Percentiles rank a stretch among this genome's conserved stretches.
These are phyloP conservation scores for Chorisops tibialis DNA, from an alignment of 2,888 invertebrate species.

Conservation along the genomic window DNA sequence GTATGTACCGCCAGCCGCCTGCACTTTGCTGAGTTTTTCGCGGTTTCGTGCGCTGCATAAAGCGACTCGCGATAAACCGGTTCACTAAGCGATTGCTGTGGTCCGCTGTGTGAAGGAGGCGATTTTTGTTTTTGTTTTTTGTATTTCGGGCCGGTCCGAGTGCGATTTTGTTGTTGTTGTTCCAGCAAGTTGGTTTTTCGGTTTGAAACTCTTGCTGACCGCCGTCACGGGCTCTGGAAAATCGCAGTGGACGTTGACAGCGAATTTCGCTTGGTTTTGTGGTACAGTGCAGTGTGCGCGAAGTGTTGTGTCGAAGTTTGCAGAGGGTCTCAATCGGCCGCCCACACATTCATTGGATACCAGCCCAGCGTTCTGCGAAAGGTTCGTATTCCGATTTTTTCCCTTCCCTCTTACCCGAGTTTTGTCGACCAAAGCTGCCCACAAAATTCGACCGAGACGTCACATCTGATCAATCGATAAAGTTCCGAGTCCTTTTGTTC, in stretches of 20 bases:
- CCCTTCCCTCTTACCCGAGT: no score
- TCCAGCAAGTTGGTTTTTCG: no score
- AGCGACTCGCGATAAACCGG: neutral
- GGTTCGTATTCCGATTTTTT: neutral
- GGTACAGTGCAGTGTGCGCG: conserved; percentile 14
- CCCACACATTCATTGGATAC: conserved; percentile 9
- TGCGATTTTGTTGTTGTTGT: no score
- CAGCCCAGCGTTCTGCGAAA: neutral
- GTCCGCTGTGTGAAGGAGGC: neutral
- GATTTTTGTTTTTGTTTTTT: no score
- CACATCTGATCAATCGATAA: conserved; percentile 23
- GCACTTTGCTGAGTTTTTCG: neutral
- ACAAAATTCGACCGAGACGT: conserved; percentile 1
- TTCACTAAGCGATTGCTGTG: neutral
- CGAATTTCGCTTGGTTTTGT: neutral
- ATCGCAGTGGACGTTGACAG: no score
- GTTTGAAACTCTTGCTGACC: no score
- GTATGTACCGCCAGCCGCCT: neutral
- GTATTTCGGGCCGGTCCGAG: no score
- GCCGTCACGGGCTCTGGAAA: no score
- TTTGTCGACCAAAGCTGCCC: neutral
- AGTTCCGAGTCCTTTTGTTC: conserved; percentile 7
- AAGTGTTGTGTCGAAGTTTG: no score
- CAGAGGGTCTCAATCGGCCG: no score
- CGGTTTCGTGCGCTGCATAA: neutral